These are phyloP conservation scores for Xerus inauris DNA, from an alignment of 2,113 vertebrate species.

Conservation along the genomic window DNA sequence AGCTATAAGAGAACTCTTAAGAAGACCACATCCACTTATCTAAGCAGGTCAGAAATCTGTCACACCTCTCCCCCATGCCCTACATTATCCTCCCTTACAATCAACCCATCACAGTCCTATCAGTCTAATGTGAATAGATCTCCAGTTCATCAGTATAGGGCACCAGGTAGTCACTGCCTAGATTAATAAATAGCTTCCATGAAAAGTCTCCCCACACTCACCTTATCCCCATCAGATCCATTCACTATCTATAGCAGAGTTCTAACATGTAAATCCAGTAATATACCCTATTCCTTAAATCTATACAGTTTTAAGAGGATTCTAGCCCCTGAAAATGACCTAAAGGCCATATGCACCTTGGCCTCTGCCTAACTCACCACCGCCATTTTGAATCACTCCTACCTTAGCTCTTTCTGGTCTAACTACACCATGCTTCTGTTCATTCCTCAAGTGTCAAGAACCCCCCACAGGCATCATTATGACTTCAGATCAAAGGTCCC, in stretches of 20 bases:
- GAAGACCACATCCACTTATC: neutral
- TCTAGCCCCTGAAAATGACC: neutral
- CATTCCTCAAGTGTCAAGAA: neutral
- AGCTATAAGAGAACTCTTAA: neutral
- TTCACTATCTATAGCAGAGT: neutral
- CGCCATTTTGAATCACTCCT: neutral
- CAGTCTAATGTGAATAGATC: neutral
- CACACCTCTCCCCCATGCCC: rapidly evolving
- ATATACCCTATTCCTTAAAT: neutral
- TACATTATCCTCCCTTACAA: too few relatives aligned
- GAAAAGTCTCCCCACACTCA: neutral
- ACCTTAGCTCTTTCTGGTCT: neutral
- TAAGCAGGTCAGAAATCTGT: neutral
- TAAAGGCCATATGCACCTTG: neutral
- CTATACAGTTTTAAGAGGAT: neutral
- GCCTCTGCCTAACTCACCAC: neutral
- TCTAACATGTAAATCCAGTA: neutral
- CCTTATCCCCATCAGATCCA: neutral
- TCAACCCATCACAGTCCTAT: neutral
- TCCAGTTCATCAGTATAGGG: neutral
- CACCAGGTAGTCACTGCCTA: neutral
- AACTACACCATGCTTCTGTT: neutral
- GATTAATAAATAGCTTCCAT: constrained; percentile 3
- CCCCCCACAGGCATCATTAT: neutral
- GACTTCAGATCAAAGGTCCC: neutral